Percentiles rank a stretch among this genome's conserved stretches.
These are phyloP conservation scores for Sebastes variabilis DNA, from an alignment of 2,797 vertebrate species.

Conservation along the genomic window DNA sequence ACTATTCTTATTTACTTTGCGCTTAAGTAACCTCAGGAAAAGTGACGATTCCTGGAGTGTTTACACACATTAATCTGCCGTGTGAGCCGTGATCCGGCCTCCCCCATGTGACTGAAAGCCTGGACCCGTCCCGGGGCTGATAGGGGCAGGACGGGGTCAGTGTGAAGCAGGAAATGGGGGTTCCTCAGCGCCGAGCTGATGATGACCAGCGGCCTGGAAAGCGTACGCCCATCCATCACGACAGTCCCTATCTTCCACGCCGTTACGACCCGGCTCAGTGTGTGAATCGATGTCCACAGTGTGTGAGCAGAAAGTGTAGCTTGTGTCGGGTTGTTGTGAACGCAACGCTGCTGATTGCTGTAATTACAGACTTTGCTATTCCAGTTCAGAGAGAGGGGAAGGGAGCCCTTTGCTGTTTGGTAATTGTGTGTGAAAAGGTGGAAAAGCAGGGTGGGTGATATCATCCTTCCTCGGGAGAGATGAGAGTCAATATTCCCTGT, in stretches of 20 bases:
- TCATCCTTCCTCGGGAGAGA: conserved; percentile 53
- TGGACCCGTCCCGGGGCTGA: conserved; percentile 64
- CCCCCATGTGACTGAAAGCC: conserved; percentile 48
- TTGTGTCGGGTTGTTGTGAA: conserved; percentile 36
- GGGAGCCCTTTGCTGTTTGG: conserved; percentile 26
- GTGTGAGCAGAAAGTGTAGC: conserved; percentile 27
- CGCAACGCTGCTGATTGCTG: conserved; percentile 58
- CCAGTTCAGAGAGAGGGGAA: conserved; percentile 26
- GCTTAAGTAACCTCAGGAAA: conserved; percentile 57
- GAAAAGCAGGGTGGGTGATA: conserved; percentile 59
- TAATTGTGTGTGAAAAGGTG: conserved; percentile 72
- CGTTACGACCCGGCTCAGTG: conserved; percentile 16
- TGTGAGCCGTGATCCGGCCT: conserved; percentile 50
- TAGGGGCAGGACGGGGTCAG: conserved; percentile 68
- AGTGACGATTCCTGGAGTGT: conserved; percentile 70
- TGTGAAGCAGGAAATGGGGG: conserved; percentile 64
- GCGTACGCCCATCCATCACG: conserved; percentile 71
- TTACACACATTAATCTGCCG: conserved; percentile 71
- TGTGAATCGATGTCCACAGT: conserved; percentile 54
- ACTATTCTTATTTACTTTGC: conserved; percentile 68
- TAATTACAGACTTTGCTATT: conserved; percentile 62
- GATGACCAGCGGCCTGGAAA: conserved; percentile 77
- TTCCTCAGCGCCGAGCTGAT: conserved; percentile 48
- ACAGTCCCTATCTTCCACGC: conserved; percentile 49
- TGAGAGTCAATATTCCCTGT: conserved; percentile 67